phyloP scores from a whole-genome alignment of 2,888 invertebrate genomes.

The Lucinisca nassula region DNA sequence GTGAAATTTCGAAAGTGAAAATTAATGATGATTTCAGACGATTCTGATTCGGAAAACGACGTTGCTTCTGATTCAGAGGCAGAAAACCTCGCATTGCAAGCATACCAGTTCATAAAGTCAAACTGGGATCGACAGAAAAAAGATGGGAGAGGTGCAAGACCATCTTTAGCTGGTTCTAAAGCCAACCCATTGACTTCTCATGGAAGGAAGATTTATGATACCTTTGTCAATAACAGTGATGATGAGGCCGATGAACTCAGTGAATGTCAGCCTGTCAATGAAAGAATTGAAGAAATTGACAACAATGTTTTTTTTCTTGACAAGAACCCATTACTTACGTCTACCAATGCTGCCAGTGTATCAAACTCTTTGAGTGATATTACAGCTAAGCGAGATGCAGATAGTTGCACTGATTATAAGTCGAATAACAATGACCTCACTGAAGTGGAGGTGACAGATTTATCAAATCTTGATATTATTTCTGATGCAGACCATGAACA shows the following conservation, averaged over 20 bases:
- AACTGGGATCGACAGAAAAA: background rate
- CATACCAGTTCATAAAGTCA: background rate
- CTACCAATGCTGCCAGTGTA: too few relatives aligned
- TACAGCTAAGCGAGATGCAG: too few relatives aligned
- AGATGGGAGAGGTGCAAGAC: background rate
- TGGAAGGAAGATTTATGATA: background rate
- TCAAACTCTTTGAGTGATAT: too few relatives aligned
- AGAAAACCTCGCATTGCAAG: background rate
- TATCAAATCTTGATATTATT: conserved; percentile 7
- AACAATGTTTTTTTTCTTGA: background rate
- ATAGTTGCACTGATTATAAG: background rate
- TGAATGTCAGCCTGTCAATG: background rate
- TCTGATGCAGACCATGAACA: background rate
- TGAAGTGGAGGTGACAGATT: conserved; percentile 7
- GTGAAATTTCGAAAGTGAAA: conserved; percentile 22
- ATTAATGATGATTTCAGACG: background rate
- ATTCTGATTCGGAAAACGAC: background rate
- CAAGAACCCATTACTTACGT: background rate
- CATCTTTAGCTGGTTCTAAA: background rate
- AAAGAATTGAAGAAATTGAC: background rate
- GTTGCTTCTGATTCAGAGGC: background rate
- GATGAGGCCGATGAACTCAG: background rate
- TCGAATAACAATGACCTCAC: background rate
- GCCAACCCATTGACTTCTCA: background rate
- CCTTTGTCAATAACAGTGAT: background rate